Evolutionary conservation across 2,888 invertebrate genomes (phyloP), one percentile per base, ranked within the genome.

Genomic region (Protophormia terraenovae): DNA sequence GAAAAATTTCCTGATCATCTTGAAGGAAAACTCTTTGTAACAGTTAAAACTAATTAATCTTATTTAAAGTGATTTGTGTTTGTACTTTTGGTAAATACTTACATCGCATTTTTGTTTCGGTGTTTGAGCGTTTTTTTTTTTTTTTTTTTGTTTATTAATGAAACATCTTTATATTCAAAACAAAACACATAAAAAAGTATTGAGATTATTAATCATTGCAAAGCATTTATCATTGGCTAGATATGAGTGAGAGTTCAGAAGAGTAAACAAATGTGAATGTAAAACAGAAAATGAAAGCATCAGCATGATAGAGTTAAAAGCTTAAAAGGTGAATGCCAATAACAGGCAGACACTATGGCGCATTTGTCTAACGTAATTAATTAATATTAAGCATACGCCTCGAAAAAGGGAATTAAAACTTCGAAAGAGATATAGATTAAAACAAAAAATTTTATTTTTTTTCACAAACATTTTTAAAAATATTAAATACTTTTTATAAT

Each of bases 341-440:
- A 41, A 10, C 16, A 55, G 27, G 19, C 35, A 19, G 10, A 60
- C 4, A 35, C 27, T n/a, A n/a, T n/a, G n/a, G n/a, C n/a, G n/a
- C n/a, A n/a, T n/a, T n/a, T n/a, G n/a, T n/a, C n/a, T 41, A n/a
- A n/a, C 41, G 41, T 38, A 62, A 38, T 38, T 38, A 38, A 62
- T 62, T 62, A 62, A 62, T 62, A 38, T 62, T 62, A 14, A 62
- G 35, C 16, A 62, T 32, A 62, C 62, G 62, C 35, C n/a, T 22
- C 19, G 47, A 19, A 47, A 19, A 47, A 47, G 0, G 19, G 8
- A 19, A 19, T 5, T 16, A 47, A 47, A 19, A 8, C 19, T 47
- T 16, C 16, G 3, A 1, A 19, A 47, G 47, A 19, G 8, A 24
- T 53, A 12, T 53, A 53, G 24, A 12, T 53, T 6, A 47, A 19